phyloP scores from a whole-genome alignment of 2,113 vertebrate species.

The Sula dactylatra region DNA sequence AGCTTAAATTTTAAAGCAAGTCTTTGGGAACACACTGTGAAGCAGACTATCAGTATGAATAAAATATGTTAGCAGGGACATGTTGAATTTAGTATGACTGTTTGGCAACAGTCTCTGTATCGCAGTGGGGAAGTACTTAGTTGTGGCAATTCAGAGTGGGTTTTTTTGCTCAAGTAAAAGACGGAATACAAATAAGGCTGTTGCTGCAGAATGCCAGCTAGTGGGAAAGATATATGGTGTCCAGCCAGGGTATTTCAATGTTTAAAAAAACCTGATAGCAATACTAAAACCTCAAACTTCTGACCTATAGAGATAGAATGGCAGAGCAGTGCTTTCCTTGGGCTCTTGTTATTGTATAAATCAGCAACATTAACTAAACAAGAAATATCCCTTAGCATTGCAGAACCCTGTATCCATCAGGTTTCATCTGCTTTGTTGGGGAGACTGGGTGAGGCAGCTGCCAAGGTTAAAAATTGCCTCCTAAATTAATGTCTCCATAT shows the following conservation, averaged over 20 bases:
- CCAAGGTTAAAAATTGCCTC: neutral
- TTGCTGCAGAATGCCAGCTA: neutral
- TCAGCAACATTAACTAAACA: neutral
- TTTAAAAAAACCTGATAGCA: neutral
- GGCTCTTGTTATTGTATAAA: neutral
- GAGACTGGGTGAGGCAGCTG: neutral
- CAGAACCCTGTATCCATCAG: neutral
- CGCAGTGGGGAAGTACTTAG: neutral
- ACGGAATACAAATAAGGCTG: conserved; percentile 22
- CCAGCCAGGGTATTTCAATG: neutral
- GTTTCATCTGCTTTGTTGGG: neutral
- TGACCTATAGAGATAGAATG: neutral
- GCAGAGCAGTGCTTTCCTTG: neutral
- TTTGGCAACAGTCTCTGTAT: neutral
- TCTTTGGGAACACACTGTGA: neutral
- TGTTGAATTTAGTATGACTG: neutral
- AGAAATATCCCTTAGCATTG: neutral
- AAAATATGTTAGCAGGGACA: neutral
- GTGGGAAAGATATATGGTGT: neutral
- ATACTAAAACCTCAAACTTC: neutral
- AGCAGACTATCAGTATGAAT: conserved; percentile 20
- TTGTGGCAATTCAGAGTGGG: neutral
- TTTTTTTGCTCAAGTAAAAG: neutral
- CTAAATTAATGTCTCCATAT: neutral
- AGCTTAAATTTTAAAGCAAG: conserved; percentile 25